Conservation (phyloP, 2,888 invertebrate species). For the Orchestes rusci region DNA sequence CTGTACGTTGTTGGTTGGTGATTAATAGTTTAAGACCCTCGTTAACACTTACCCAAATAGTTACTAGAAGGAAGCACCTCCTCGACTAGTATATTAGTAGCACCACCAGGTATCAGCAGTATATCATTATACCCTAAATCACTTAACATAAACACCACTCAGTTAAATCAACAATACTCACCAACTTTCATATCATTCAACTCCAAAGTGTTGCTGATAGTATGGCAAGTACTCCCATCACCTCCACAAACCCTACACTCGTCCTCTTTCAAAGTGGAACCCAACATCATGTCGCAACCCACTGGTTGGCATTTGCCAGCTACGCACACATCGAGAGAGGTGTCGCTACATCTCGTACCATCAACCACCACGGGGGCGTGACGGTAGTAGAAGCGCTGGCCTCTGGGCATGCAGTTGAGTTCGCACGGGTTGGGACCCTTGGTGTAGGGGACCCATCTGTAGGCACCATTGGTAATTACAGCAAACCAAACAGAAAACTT, state of each 20-base stretch:
- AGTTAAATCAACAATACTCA: slow-evolving; percentile 43
- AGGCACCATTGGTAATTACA: too few species aligned
- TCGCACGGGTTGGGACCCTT: slow-evolving; percentile 88
- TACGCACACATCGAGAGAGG: slow-evolving; percentile 87
- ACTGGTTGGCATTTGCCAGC: slow-evolving; percentile 89
- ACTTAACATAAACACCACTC: neutral
- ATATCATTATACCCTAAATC: slow-evolving; percentile 83
- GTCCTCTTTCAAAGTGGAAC: slow-evolving; percentile 79
- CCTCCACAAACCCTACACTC: slow-evolving; percentile 91
- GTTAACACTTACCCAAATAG: slow-evolving; percentile 63
- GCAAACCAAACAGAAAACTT: too few species aligned
- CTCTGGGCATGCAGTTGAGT: slow-evolving; percentile 89
- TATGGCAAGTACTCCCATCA: slow-evolving; percentile 80
- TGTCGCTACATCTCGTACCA: slow-evolving; percentile 76
- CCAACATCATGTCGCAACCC: slow-evolving; percentile 92
- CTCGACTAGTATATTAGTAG: slow-evolving; percentile 79
- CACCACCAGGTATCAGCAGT: slow-evolving; percentile 82
- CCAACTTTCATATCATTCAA: slow-evolving; percentile 67
- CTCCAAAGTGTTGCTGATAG: slow-evolving; percentile 63
- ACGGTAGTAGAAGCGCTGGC: slow-evolving; percentile 85
- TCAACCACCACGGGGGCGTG: slow-evolving; percentile 75
- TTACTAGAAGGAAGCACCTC: slow-evolving; percentile 81
- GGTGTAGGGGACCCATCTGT: slow-evolving; percentile 84
- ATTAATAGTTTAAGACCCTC: too few species aligned
- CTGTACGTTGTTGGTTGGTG: too few species aligned